These are phyloP conservation scores for Mugil cephalus DNA, from an alignment of 2,113 vertebrate genomes.

Conservation along the genomic window DNA sequence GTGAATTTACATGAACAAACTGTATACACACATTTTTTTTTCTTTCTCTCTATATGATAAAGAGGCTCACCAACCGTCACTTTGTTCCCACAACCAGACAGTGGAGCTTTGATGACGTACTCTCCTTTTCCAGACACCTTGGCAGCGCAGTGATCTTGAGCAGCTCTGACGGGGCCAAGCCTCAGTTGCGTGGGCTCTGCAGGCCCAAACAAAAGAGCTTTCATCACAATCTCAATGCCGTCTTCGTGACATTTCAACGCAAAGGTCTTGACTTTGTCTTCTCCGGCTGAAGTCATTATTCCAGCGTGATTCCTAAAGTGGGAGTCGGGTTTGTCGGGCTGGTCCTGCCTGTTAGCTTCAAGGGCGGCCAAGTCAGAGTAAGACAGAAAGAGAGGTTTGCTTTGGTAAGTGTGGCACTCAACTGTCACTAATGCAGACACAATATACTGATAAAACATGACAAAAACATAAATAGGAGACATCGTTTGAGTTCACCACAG, in stretches of 20 bases:
- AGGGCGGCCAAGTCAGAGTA: conserved; percentile 31
- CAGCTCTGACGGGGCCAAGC: background rate
- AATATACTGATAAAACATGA: background rate
- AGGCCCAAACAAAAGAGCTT: conserved; percentile 1
- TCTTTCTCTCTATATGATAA: too few species aligned
- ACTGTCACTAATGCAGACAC: background rate
- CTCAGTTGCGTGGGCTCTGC: conserved; percentile 2
- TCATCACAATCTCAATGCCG: conserved; percentile 46
- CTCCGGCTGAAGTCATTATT: background rate
- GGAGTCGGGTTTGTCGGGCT: background rate
- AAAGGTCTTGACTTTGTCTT: background rate
- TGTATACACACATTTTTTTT: too few species aligned
- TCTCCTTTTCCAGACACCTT: background rate
- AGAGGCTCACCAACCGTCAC: conserved; percentile 30
- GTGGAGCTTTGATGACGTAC: conserved; percentile 30
- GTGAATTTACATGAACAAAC: too few species aligned
- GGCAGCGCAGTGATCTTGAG: conserved; percentile 2
- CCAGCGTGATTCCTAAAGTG: background rate
- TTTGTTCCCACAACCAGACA: conserved; percentile 40
- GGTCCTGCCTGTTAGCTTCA: background rate
- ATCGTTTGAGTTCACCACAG: conserved; percentile 4
- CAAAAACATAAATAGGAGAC: background rate
- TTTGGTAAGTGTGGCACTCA: conserved; percentile 22
- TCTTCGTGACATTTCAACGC: conserved; percentile 51
- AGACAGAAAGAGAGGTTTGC: conserved; percentile 23